These are phyloP conservation scores for Tetragnatha montana DNA, from an alignment of 2,888 invertebrate genomes.

Conservation along the genomic window DNA sequence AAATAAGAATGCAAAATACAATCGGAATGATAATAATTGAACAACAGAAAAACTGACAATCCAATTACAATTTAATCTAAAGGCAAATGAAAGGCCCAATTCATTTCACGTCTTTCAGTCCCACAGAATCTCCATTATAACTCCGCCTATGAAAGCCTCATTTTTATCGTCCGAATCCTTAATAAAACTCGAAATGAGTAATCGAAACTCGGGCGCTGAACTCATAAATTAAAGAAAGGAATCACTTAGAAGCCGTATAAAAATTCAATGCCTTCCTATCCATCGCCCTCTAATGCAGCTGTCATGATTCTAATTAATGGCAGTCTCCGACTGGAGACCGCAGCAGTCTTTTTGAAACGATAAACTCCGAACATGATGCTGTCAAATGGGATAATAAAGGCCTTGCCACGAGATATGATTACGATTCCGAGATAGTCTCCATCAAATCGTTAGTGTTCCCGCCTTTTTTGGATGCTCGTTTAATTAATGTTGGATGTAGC, in stretches of 20 bases:
- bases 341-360: not conserved
- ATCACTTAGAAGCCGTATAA: slow-evolving; percentile 23
- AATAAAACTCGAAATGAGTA: slow-evolving; percentile 15
- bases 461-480: not conserved
- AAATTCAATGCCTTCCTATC: slow-evolving; percentile 14
- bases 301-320: slow-evolving; percentile 33
- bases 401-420: slow-evolving; percentile 25
- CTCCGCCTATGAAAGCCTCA: too few species aligned
- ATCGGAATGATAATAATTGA: too few species aligned
- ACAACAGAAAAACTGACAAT: too few species aligned
- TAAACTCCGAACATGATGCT: slow-evolving; percentile 4
- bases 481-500: not conserved
- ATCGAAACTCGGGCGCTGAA: not conserved
- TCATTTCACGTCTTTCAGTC: too few species aligned
- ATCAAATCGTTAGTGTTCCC: slow-evolving; percentile 10
- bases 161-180: not conserved
- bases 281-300: slow-evolving; percentile 29
- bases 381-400: slow-evolving; percentile 29
- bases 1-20: too few species aligned
- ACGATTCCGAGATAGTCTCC: slow-evolving; percentile 30
- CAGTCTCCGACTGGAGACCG: not conserved
- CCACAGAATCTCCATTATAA: too few species aligned
- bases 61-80: too few species aligned
- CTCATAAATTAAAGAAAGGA: slow-evolving; percentile 10
- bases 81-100: too few species aligned